Evolutionary conservation across 2,797 vertebrate genomes (phyloP).

Genomic region (Zenarchopterus dispar): DNA sequence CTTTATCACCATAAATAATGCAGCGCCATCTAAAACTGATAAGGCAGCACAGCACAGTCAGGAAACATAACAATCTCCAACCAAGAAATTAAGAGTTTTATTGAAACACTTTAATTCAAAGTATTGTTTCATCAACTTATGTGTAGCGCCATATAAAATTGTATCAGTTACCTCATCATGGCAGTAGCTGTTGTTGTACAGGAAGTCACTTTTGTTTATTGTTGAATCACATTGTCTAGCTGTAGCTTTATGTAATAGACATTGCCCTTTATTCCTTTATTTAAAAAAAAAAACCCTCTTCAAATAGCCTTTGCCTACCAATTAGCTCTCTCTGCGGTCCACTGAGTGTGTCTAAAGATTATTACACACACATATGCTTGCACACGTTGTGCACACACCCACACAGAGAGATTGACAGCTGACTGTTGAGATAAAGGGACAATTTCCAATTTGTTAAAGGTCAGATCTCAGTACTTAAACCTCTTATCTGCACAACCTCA

Average conservation of each 20-base stretch:
- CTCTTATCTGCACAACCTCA: slow-evolving; percentile 2
- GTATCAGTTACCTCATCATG: not conserved
- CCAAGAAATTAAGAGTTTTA: slow-evolving; percentile 9
- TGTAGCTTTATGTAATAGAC: slow-evolving; percentile 7
- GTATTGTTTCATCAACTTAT: not conserved
- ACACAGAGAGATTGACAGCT: slow-evolving; percentile 45
- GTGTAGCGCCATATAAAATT: not conserved
- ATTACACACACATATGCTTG: slow-evolving; percentile 28
- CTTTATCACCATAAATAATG: slow-evolving; percentile 69
- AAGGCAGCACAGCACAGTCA: slow-evolving; percentile 26
- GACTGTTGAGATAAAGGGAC: slow-evolving; percentile 59
- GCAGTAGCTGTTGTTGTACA: not conserved
- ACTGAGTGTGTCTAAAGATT: slow-evolving; percentile 48
- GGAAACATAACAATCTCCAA: slow-evolving; percentile 22
- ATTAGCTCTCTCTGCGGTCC: slow-evolving; percentile 48
- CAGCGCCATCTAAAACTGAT: slow-evolving; percentile 62
- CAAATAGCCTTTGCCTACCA: slow-evolving; percentile 1
- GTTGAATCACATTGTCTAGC: slow-evolving; percentile 13
- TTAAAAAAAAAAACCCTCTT: no score
- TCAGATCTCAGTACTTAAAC: slow-evolving; percentile 44
- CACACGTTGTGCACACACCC: slow-evolving; percentile 25
- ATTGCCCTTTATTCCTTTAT: slow-evolving; percentile 30
- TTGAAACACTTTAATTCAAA: slow-evolving; percentile 26
- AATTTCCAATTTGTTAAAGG: slow-evolving; percentile 61
- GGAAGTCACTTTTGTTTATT: slow-evolving; percentile 8